A percentile compares a stretch with the other conserved stretches of the same genome.
These are phyloP conservation scores for Azorinus chamasolen DNA, from an alignment of 2,888 invertebrate genomes.

Conservation along the genomic window DNA sequence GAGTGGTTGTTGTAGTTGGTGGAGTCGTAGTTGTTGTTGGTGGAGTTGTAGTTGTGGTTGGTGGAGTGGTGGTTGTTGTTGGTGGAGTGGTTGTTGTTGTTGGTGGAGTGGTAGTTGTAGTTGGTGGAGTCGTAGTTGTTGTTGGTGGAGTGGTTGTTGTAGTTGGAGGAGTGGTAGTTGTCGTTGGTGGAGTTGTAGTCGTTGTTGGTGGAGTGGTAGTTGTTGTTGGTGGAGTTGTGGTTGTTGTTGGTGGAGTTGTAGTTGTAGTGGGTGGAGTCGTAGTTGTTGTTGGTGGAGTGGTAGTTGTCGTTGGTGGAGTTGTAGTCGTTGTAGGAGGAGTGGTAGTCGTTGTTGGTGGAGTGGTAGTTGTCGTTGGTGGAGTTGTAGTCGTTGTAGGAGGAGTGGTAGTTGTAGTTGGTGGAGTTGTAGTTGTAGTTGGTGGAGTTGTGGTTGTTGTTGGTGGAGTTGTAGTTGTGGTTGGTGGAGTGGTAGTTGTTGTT, in stretches of 20 bases:
- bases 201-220: not conserved
- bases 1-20: not conserved
- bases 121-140: no score
- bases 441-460: not conserved
- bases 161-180: not conserved
- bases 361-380: not conserved
- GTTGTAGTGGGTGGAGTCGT: not conserved
- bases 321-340: not conserved
- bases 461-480: not conserved
- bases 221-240: not conserved
- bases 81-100: no score
- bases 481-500: not conserved
- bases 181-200: not conserved
- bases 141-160: no score
- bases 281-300: not conserved
- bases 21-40: not conserved
- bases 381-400: not conserved
- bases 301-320: not conserved
- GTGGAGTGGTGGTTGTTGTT: no score
- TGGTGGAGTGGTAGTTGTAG: no score
- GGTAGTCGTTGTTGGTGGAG: constrained; percentile 4
- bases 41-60: no score
- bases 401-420: not conserved
- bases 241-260: not conserved
- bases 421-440: not conserved